These are phyloP conservation scores for Calameuta pallipes DNA, from an alignment of 2,888 invertebrate genomes.

Conservation along the genomic window DNA sequence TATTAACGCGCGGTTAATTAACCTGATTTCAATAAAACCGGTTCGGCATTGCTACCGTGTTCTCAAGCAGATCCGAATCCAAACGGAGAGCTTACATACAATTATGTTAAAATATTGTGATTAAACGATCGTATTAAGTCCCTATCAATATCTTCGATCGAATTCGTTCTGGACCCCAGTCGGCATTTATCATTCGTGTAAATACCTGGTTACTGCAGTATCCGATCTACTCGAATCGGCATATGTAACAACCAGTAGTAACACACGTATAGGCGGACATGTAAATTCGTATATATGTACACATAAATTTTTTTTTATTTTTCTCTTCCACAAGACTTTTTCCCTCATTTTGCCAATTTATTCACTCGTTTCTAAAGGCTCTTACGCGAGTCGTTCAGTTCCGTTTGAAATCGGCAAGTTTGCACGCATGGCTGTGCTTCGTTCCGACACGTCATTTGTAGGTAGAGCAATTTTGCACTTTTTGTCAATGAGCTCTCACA, in stretches of 20 bases:
- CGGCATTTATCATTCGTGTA: background rate
- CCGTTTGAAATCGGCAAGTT: background rate
- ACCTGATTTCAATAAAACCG: slow-evolving; percentile 54
- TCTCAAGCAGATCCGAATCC: slow-evolving; percentile 13
- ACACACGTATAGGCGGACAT: background rate
- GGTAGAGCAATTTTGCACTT: slow-evolving; percentile 23
- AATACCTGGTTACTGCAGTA: background rate
- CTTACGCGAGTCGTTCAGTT: background rate
- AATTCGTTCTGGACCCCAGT: background rate
- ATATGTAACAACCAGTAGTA: background rate
- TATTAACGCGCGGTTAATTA: slow-evolving; percentile 57
- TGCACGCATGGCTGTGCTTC: slow-evolving; percentile 16
- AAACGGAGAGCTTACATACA: slow-evolving; percentile 36
- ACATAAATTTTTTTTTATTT: background rate
- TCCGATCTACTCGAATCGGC: background rate
- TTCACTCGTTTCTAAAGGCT: background rate
- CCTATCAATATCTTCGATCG: background rate
- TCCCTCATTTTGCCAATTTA: background rate
- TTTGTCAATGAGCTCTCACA: slow-evolving; percentile 19
- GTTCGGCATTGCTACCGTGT: slow-evolving; percentile 36
- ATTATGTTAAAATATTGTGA: slow-evolving; percentile 51
- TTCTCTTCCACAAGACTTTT: background rate
- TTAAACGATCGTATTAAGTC: slow-evolving; percentile 37
- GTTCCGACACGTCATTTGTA: slow-evolving; percentile 31
- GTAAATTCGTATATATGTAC: background rate